Percentiles rank a stretch among this genome's conserved stretches.
Evolutionary conservation across 2,113 vertebrate genomes (phyloP).

Genomic region (Brevimyrus niger): DNA sequence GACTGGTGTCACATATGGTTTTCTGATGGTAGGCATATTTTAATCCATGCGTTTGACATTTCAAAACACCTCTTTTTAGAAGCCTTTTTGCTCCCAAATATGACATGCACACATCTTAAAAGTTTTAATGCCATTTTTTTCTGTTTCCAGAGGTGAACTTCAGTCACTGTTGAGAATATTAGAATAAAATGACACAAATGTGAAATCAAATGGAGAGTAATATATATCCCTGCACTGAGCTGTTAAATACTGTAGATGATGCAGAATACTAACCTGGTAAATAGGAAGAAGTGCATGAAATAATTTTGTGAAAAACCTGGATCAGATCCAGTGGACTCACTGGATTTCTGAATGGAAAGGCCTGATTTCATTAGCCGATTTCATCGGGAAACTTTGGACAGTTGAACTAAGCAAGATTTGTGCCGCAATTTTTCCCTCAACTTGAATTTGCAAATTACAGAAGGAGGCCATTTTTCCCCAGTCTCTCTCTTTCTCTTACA

Average conservation of each 20-base stretch:
- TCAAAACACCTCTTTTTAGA: neutral
- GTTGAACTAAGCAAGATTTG: neutral
- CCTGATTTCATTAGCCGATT: neutral
- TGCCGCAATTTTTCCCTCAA: neutral
- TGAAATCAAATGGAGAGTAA: neutral
- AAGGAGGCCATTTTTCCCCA: neutral
- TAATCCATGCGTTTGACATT: neutral
- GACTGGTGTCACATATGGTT: neutral
- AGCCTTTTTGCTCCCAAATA: neutral
- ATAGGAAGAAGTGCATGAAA: neutral
- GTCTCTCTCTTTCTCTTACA: neutral
- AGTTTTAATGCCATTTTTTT: neutral
- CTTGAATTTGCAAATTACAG: neutral
- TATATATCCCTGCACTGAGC: neutral
- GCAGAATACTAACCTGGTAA: neutral
- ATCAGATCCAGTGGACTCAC: neutral
- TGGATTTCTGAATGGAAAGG: neutral
- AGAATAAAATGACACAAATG: neutral
- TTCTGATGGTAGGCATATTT: neutral
- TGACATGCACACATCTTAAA: neutral
- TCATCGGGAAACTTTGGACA: neutral
- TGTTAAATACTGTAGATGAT: neutral
- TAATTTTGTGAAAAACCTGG: neutral
- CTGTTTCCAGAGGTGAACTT: neutral
- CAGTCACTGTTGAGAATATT: neutral